Evolutionary conservation across 2,888 invertebrate species (phyloP), one percentile per base, ranked within the genome.

Genomic region (Pedicia rivosa): DNA sequence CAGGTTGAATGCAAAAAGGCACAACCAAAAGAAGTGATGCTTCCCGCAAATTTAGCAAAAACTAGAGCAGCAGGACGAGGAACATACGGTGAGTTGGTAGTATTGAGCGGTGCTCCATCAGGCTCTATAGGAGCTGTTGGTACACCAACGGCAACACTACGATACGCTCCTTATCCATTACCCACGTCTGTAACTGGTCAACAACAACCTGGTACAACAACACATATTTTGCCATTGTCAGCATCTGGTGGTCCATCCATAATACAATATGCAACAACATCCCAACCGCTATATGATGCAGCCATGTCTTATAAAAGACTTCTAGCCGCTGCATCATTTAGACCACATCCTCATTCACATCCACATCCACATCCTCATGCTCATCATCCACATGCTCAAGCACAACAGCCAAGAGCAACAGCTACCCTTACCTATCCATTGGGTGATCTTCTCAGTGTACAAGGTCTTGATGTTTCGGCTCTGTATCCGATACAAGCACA

Each of bases 1-100:
- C 71, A 97, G 95, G 95, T 97, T 70, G 97, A 97, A 73, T 95
- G 95, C 74, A 97, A 97, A 78, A 97, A 97, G 69, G 98, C 98
- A 59, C 98, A 98, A 70, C 98, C 98, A 47, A 98, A 98, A 73
- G 98, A 98, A 74, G 97, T 98, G 56, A 98, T 98, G 98, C 78
- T 97, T 59, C 97, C 97, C 55, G 84, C 88, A 52, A 90, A 88
- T 66, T 68, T 90, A 70, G 88, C 88, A 57, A 90, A 90, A 74
- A 90, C 88, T 67, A 78, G 90, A 64, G 88, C 88, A 63, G 86
- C 88, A 55, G 87, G 87, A 54, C 81, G 90, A 67, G 87, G 88
- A 67, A 84, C 88, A 71, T 91, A 90, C 78, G 90, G 90, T 91
- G 88, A 90, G 90, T 88, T 87, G 75, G 77, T 86, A 75, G 78